phyloP scores from a whole-genome alignment of 2,888 invertebrate genomes.

The Macropis europaea region DNA sequence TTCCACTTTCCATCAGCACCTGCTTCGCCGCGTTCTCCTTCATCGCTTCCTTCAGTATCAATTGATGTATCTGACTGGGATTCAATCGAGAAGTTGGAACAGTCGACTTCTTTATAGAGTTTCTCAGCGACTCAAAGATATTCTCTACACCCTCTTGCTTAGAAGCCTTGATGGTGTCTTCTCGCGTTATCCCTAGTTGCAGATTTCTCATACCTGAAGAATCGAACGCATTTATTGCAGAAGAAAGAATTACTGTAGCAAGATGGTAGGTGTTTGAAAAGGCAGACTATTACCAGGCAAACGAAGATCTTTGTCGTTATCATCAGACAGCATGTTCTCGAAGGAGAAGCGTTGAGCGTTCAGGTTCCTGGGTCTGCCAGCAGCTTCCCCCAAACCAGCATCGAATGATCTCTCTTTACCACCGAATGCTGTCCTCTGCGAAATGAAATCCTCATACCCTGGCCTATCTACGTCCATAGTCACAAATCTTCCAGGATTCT shows the following conservation, averaged over 20 bases:
- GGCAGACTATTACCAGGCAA: slow-evolving; percentile 8
- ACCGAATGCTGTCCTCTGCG: neutral
- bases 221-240: too few relatives aligned
- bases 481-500: neutral
- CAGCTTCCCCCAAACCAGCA: neutral
- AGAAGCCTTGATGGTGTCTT: neutral
- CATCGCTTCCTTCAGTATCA: slow-evolving; percentile 22
- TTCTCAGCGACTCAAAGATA: slow-evolving; percentile 21
- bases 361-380: neutral
- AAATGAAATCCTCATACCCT: neutral
- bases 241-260: too few relatives aligned
- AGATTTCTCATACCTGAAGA: neutral
- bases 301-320: slow-evolving; percentile 1
- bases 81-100: neutral
- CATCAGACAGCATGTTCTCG: slow-evolving; percentile 7
- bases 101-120: neutral
- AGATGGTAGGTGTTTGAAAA: too few relatives aligned
- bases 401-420: slow-evolving; percentile 8
- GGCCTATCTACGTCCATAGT: neutral
- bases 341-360: slow-evolving; percentile 3
- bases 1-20: neutral
- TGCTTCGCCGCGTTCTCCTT: slow-evolving; percentile 20
- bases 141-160: slow-evolving; percentile 21
- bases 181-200: neutral
- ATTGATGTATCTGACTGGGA: slow-evolving; percentile 27